Evolutionary conservation across 1,140 invertebrate genomes (phyloP).

Genomic region (Coenobita brevimanus): DNA sequence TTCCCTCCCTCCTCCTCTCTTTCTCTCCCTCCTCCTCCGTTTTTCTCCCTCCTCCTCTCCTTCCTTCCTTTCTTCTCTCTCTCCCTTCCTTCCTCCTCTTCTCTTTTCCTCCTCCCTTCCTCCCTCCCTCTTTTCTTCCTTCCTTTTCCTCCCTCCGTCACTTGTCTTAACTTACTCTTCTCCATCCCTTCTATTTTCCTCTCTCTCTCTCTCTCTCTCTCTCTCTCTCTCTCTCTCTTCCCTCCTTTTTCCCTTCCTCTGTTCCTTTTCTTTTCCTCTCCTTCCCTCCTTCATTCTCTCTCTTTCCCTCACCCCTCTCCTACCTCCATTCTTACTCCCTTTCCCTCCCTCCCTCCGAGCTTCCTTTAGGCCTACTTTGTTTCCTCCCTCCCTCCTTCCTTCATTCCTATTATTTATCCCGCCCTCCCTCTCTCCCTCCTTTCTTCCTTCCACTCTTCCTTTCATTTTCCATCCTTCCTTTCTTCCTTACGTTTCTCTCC

Average conservation of each 20-base stretch:
- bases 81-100: background rate
- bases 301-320: background rate
- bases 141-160: too few relatives aligned
- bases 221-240: background rate
- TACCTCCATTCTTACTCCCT: background rate
- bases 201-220: background rate
- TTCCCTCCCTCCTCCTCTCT: background rate
- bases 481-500: too few relatives aligned
- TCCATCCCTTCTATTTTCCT: background rate
- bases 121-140: too few relatives aligned
- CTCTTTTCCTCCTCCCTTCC: too few relatives aligned
- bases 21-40: background rate
- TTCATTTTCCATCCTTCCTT: too few relatives aligned
- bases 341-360: too few relatives aligned
- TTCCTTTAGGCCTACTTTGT: too few relatives aligned
- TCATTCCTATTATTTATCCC: too few relatives aligned
- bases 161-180: background rate
- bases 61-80: background rate
- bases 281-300: background rate
- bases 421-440: too few relatives aligned
- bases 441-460: too few relatives aligned
- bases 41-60: background rate
- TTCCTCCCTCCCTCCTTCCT: too few relatives aligned
- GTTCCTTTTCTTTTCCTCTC: background rate
- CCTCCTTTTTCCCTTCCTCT: too few relatives aligned